phyloP scores from a whole-genome alignment of 2,888 invertebrate genomes.

The Mechanitis mazaeus region DNA sequence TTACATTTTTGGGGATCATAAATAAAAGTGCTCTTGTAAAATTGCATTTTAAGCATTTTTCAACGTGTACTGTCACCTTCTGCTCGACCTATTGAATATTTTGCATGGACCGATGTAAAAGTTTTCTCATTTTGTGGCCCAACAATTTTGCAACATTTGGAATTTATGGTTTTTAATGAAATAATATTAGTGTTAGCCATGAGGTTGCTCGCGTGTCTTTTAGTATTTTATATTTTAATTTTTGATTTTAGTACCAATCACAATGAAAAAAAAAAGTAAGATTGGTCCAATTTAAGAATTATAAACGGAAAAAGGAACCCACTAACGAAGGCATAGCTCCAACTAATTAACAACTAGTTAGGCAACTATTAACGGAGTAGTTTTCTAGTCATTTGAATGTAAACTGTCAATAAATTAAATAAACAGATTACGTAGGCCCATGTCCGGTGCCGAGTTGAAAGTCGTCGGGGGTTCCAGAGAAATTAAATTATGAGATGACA shows the following conservation, averaged over 20 bases:
- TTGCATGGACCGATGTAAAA: conserved; percentile 43
- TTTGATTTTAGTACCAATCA: not conserved
- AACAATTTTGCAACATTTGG: conserved; percentile 43
- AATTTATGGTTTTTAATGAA: conserved; percentile 46
- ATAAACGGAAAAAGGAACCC: not conserved
- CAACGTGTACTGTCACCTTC: conserved; percentile 62
- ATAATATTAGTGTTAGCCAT: conserved; percentile 6
- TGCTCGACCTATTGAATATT: conserved; percentile 39
- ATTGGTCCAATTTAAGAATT: not conserved
- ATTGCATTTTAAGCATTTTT: conserved; percentile 75
- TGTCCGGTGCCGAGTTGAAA: conserved; percentile 50
- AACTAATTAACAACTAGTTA: conserved; percentile 3
- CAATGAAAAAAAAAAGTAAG: not conserved
- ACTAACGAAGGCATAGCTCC: not conserved
- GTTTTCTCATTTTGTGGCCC: conserved; percentile 34
- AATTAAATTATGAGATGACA: conserved; percentile 76
- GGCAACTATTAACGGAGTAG: not conserved
- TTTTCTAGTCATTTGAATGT: conserved; percentile 37
- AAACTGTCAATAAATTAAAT: conserved; percentile 59
- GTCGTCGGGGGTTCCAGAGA: conserved; percentile 59
- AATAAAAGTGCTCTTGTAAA: conserved; percentile 69
- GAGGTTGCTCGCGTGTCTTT: not conserved
- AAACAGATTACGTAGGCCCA: conserved; percentile 56
- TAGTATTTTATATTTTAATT: conserved; percentile 1
- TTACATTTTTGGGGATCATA: conserved; percentile 72